phyloP scores from a whole-genome alignment of 2,888 invertebrate species.

The Amphipoea lucens region DNA sequence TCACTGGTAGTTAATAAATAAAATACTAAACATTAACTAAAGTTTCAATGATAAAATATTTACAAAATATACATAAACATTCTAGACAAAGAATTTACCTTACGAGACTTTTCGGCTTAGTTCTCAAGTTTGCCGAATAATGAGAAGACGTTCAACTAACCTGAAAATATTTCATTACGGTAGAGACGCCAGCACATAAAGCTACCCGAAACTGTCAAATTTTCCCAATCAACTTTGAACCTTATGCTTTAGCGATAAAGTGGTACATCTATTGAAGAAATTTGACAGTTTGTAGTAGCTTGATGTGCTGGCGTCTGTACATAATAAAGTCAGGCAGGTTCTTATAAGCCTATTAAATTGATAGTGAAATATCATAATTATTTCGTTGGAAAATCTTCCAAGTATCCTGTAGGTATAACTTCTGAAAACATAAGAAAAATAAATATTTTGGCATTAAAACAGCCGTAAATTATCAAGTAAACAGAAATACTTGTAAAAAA shows the following conservation, averaged over 20 bases:
- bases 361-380: neutral
- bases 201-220: too few relatives aligned
- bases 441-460: neutral
- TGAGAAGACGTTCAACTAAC: slow-evolving; percentile 1
- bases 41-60: neutral
- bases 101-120: slow-evolving; percentile 17
- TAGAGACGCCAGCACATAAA: too few relatives aligned
- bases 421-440: neutral
- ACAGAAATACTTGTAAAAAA: neutral
- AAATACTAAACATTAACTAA: neutral
- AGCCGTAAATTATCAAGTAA: neutral
- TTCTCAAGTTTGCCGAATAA: slow-evolving; percentile 31
- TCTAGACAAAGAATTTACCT: slow-evolving; percentile 27
- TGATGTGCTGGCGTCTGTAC: neutral
- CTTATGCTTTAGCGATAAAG: too few relatives aligned
- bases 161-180: slow-evolving; percentile 4
- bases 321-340: slow-evolving; percentile 11
- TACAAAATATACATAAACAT: slow-evolving; percentile 4
- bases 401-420: neutral
- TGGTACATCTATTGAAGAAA: too few relatives aligned
- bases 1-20: neutral
- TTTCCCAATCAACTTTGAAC: too few relatives aligned
- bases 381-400: neutral
- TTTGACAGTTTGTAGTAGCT: too few relatives aligned
- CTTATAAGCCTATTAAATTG: neutral